Base-by-base conservation (phyloP, 2,113 vertebrate genomes). In the Pristiophorus japonicus region DNA sequence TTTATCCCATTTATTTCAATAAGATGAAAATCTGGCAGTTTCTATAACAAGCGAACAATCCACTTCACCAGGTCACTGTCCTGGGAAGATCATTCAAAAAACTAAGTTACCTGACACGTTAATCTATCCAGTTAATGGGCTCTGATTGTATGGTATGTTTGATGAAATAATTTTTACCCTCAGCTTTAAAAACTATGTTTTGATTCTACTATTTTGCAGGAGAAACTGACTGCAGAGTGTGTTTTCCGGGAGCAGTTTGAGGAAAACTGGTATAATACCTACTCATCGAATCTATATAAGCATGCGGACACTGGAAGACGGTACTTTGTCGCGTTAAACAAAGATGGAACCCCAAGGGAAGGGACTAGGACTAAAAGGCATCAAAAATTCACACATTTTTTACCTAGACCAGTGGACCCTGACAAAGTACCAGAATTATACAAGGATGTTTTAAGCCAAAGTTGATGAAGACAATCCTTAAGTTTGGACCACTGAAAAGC, bases 261-360 rank as follows among this genome's bases (percentile, higher is more conserved):
- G 97, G 99, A 99, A 97, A 99, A 99, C 97, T 99, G 99, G 99
- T 99, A 99, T 98, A 99, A 99, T 96, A 99, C 99, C 0, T 99
- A 99, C 97, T 99, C 99, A 51, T 99, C 99, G 87, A 99, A 99
- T 97, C 98, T 99, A n/a, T 99, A 99, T 96, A 98, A 99, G 96
- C 99, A 99, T 0, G 98, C 98, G 96, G 99, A 99, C 96, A 98
- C 97, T 97, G 99, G 99, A 96, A 97, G 98, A 73, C 98, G 98
- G 97, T 99, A 99, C 96, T 99, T 99, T 94, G 99, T 99, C 18
- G 99, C 98, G 0, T 98, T 99, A 96, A 99, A 99, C 97, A 99
- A 99, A 98, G 99, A 99, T 38, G 99, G 99, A 96, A 98, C 98
- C 47, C 98, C 99, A 0, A 97, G 99, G 96, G 99, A 99, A 96